Evolutionary conservation across 2,888 invertebrate species (phyloP).

Genomic region (Ornithoptera alexandrae): DNA sequence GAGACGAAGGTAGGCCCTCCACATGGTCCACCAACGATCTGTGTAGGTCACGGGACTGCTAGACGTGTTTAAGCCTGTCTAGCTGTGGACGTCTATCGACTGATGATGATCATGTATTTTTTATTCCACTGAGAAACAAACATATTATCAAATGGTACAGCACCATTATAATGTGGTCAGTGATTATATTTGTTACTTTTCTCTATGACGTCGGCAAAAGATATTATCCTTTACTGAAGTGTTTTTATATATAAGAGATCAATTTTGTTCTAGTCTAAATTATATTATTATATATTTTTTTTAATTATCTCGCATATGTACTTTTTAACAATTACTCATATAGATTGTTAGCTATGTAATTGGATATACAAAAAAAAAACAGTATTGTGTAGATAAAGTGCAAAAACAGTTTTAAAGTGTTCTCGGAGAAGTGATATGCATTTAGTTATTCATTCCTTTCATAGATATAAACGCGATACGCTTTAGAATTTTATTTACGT

Average conservation of each 20-base stretch:
- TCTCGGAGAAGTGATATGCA: not conserved
- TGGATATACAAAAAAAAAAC: not conserved
- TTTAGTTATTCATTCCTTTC: not conserved
- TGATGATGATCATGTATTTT: too few species aligned
- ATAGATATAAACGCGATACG: not conserved
- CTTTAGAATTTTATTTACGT: not conserved
- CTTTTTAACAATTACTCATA: not conserved
- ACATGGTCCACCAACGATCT: too few species aligned
- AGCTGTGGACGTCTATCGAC: too few species aligned
- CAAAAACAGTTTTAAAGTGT: slow-evolving; percentile 6
- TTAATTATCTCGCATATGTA: slow-evolving; percentile 1
- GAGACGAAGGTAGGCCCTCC: too few species aligned
- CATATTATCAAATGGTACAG: too few species aligned
- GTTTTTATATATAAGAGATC: slow-evolving; percentile 1
- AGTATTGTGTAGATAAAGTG: not conserved
- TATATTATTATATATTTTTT: slow-evolving; percentile 6
- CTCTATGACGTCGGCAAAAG: not conserved
- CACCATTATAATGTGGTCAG: too few species aligned
- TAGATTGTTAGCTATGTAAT: not conserved
- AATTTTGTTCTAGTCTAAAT: slow-evolving; percentile 28
- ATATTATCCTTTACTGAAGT: not conserved
- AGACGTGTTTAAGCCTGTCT: too few species aligned
- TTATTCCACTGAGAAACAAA: too few species aligned
- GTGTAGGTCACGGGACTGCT: too few species aligned
- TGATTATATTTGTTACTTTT: not conserved